phyloP scores from a whole-genome alignment of 2,113 vertebrate species.

The Aepyceros melampus region DNA sequence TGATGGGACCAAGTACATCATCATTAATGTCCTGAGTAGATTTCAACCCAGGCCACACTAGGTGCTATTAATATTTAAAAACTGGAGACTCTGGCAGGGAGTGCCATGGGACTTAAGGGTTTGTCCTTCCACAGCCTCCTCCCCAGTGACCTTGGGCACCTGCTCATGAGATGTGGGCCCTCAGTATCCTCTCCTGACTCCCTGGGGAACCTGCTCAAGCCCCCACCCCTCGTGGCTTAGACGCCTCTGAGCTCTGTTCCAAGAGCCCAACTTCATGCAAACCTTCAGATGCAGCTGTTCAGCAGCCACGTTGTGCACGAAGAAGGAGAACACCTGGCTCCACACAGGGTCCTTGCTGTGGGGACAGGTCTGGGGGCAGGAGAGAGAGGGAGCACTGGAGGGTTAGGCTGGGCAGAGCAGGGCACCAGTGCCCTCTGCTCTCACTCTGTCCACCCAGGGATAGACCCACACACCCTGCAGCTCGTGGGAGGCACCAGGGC shows the following conservation, averaged over 20 bases:
- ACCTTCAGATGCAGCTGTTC: slow-evolving; percentile 92
- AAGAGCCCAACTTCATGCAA: not conserved
- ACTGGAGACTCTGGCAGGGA: not conserved
- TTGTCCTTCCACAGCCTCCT: not conserved
- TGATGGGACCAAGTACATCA: not conserved
- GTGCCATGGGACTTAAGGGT: not conserved
- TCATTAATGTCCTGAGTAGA: not conserved
- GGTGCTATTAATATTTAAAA: not conserved
- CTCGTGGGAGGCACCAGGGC: not conserved
- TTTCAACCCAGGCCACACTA: not conserved
- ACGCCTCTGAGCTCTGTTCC: not conserved
- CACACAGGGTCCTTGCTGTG: slow-evolving; percentile 90
- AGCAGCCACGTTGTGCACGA: slow-evolving; percentile 84
- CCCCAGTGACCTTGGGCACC: not conserved
- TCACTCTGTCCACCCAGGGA: not conserved
- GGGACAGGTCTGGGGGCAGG: slow-evolving; percentile 83
- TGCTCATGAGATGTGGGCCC: not conserved
- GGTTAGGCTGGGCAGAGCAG: not conserved
- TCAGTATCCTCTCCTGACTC: not conserved
- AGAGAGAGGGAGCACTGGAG: not conserved
- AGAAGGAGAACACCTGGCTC: slow-evolving; percentile 95
- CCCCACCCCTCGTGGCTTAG: not conserved
- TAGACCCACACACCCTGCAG: not conserved
- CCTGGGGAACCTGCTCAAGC: not conserved
- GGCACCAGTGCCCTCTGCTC: not conserved